These are phyloP conservation scores for Cynoglossus semilaevis DNA, from an alignment of 2,113 vertebrate species.

Conservation along the genomic window DNA sequence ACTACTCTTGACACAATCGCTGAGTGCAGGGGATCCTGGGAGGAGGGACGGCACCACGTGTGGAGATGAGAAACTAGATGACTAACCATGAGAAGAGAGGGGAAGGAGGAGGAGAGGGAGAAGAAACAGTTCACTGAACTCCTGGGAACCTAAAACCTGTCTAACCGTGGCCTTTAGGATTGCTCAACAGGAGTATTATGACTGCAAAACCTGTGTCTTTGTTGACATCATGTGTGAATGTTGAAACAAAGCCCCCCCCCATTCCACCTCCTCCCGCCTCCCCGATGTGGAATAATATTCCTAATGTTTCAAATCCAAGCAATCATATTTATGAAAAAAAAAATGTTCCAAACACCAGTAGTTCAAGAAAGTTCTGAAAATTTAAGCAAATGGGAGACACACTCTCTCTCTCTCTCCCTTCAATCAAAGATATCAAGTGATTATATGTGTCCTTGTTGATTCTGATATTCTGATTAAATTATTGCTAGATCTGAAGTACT, in stretches of 20 bases:
- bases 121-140: slow-evolving; percentile 47
- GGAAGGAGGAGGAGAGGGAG: slow-evolving; percentile 43
- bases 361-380: no score
- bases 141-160: slow-evolving; percentile 77
- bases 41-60: slow-evolving; percentile 46
- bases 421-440: no score
- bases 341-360: no score
- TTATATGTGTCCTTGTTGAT: no score
- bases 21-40: slow-evolving; percentile 55
- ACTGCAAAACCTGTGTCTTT: background rate
- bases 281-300: background rate
- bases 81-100: slow-evolving; percentile 64
- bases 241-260: no score
- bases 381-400: no score
- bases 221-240: slow-evolving; percentile 2
- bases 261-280: background rate
- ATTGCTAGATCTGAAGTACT: no score
- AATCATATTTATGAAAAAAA: no score
- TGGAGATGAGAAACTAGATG: slow-evolving; percentile 55
- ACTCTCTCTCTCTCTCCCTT: no score
- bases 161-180: slow-evolving; percentile 39
- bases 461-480: no score
- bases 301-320: background rate
- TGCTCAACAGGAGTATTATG: slow-evolving; percentile 59
- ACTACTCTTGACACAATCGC: slow-evolving; percentile 56